Percentiles rank a stretch among this genome's conserved stretches.
These are phyloP conservation scores for Alethe diademata DNA, from an alignment of 2,113 vertebrate genomes.

Conservation along the genomic window DNA sequence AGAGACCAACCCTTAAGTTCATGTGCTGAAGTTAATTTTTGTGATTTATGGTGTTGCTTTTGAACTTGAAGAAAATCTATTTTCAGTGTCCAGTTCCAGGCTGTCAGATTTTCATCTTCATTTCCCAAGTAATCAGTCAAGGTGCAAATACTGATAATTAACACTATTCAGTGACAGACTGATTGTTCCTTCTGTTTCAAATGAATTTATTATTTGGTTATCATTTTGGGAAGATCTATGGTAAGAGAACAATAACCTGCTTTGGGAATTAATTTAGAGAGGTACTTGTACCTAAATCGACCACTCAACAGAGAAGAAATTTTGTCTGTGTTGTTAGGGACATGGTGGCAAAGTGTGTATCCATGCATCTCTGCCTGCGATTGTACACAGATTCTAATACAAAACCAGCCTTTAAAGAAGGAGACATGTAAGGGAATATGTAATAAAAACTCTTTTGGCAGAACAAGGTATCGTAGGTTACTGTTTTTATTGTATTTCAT, in stretches of 20 bases:
- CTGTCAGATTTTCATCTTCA: conserved; percentile 43
- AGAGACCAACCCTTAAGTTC: not conserved
- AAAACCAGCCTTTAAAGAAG: not conserved
- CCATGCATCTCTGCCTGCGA: accelerated
- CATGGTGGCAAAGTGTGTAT: not conserved
- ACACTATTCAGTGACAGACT: conserved; percentile 1
- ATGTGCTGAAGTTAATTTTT: conserved; percentile 31
- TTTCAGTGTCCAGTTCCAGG: conserved; percentile 55
- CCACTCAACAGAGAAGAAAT: not conserved
- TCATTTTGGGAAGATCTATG: conserved; percentile 17
- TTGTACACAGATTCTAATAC: not conserved
- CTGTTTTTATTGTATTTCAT: not conserved
- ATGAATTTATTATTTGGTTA: conserved; percentile 17
- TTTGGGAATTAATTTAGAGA: conserved; percentile 57
- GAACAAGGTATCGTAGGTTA: not conserved
- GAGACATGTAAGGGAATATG: not conserved
- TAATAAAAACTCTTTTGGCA: not conserved
- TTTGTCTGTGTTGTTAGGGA: not conserved
- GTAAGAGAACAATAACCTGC: conserved; percentile 37
- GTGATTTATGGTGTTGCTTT: conserved; percentile 60
- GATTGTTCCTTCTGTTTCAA: not conserved
- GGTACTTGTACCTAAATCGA: not conserved
- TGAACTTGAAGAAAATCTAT: conserved; percentile 52
- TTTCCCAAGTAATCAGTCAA: conserved; percentile 60
- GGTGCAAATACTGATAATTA: conserved; percentile 59